Evolutionary conservation across 2,113 vertebrate genomes (phyloP).

Genomic region (Orthochromis malagaraziensis): DNA sequence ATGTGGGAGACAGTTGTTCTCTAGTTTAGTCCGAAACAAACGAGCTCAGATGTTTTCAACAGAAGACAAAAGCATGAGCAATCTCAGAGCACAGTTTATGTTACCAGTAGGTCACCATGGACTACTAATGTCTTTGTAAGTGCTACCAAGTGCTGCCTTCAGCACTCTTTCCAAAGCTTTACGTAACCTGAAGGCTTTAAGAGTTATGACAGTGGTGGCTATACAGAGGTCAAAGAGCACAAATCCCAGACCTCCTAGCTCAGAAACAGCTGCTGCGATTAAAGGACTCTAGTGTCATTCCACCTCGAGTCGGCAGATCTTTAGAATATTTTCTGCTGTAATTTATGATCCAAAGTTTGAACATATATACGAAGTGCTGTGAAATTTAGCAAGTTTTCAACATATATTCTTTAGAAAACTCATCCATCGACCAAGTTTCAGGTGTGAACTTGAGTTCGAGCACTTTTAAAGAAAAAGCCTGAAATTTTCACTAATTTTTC

Average conservation of each 20-base stretch:
- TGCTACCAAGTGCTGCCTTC: background rate
- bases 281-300: background rate
- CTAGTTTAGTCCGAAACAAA: background rate
- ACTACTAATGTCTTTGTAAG: background rate
- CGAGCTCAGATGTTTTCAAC: background rate
- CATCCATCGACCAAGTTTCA: background rate
- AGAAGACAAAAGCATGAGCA: background rate
- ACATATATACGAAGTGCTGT: accelerated
- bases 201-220: background rate
- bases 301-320: accelerated
- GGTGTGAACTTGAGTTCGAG: background rate
- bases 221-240: background rate
- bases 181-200: background rate
- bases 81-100: background rate
- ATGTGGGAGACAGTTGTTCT: background rate
- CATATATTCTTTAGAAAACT: background rate
- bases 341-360: background rate
- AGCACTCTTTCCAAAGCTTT: background rate
- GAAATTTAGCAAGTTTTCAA: background rate
- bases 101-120: background rate
- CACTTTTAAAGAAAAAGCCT: background rate
- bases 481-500: background rate
- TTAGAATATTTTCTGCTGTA: background rate
- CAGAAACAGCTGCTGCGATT: background rate
- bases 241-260: background rate